phyloP scores from a whole-genome alignment of 1,140 invertebrate species.

The Cyclargus thomasi region DNA sequence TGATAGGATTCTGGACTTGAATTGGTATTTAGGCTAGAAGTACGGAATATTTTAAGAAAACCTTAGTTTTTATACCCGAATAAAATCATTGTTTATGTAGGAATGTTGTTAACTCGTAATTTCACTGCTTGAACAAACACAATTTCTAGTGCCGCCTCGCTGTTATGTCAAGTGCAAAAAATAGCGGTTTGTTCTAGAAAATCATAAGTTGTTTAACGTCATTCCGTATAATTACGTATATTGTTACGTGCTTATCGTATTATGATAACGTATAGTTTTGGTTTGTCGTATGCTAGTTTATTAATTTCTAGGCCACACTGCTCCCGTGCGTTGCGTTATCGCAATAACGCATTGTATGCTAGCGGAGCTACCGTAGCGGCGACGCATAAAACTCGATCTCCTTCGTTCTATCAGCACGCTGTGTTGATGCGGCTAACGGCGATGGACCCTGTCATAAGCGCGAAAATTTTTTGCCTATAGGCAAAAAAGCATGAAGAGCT shows the following conservation, averaged over 20 bases:
- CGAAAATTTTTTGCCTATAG: too few species aligned
- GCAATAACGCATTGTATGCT: too few species aligned
- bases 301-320: not conserved
- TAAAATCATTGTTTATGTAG: not conserved
- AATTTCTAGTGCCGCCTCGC: not conserved
- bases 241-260: not conserved
- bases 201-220: not conserved
- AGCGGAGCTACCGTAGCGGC: too few species aligned
- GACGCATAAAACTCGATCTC: too few species aligned
- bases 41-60: too few species aligned
- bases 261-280: not conserved
- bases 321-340: too few species aligned
- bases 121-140: conserved; percentile 11
- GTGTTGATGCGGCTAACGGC: too few species aligned
- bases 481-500: too few species aligned
- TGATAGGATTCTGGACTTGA: too few species aligned
- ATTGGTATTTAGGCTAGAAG: too few species aligned
- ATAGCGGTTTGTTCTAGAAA: not conserved
- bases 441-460: too few species aligned
- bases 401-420: too few species aligned
- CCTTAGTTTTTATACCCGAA: not conserved
- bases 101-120: not conserved
- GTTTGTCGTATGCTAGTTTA: not conserved
- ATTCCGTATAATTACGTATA: not conserved
- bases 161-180: conserved; percentile 3